Base-by-base conservation (phyloP, 2,113 vertebrate species). In the Miniopterus natalensis region DNA sequence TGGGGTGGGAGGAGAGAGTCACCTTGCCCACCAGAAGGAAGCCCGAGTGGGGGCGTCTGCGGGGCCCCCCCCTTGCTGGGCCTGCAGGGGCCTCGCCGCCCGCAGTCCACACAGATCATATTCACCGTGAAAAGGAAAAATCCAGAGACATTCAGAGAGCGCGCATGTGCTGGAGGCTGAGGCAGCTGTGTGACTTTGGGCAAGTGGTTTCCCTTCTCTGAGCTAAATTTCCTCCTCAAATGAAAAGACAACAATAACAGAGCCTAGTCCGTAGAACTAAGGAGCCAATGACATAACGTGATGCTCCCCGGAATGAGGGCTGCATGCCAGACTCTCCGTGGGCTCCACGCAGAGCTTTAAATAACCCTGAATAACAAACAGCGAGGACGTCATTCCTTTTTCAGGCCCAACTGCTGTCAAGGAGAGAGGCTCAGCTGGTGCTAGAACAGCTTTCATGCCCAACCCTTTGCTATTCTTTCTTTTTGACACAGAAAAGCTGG, bases 321-420 rank as follows among this genome's bases (percentile, higher is more conserved):
- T 9, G 47, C 77, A n/a, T 23, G 5, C 78, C n/a, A 7, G 17
- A 21, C 36, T 31, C 57, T 5, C 2, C 0, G 0, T 4, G 36
- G 91, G 55, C 68, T 47, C 29, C 77, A 51, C 66, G 42, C 13
- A 0, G 6, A 85, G 81, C 96, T 94, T 94, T 79, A 94, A 96
- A 93, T 63, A 85, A 65, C 92, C 70, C 27, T 3, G 70, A 90
- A n/a, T 61, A 83, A 40, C 86, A 49, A 84, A 47, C 51, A 53
- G 65, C 1, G 51, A 84, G 84, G 57, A 86, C 79, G 51, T 65
- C 79, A 3, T 15, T 51, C 53, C 71, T 77, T 65, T 74, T 42
- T 12, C 80, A 42, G 57, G 8, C 59, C 59, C 17, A n/a, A 36
- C 12, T 5, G 3, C n/a, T 8, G 65, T 12, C 29, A 21, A 70